phyloP scores from a whole-genome alignment of 2,113 vertebrate species.

The Tachycineta bicolor region DNA sequence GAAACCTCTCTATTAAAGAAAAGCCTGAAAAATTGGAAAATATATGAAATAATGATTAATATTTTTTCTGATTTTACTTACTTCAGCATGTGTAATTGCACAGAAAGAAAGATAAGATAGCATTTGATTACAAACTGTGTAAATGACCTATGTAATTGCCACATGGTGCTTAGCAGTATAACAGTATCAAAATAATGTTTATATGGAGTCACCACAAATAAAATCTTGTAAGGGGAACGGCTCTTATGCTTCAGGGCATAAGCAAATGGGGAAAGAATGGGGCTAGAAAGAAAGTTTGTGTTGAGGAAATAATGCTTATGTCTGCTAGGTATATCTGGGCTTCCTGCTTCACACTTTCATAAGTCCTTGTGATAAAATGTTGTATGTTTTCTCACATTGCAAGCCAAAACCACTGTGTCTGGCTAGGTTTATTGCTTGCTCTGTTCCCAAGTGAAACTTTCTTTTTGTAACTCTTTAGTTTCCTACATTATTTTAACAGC shows the following conservation, averaged over 20 bases:
- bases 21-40: background rate
- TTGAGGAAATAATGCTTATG: slow-evolving; percentile 1
- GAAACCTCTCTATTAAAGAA: background rate
- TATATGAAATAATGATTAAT: background rate
- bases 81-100: background rate
- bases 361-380: slow-evolving; percentile 23
- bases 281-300: background rate
- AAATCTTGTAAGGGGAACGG: background rate
- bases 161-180: background rate
- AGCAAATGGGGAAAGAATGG: slow-evolving; percentile 25
- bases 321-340: slow-evolving; percentile 13
- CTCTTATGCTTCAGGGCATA: slow-evolving; percentile 19
- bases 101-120: background rate
- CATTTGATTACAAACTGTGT: background rate
- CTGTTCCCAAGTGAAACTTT: slow-evolving; percentile 35
- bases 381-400: slow-evolving; percentile 6
- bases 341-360: slow-evolving; percentile 56
- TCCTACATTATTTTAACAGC: slow-evolving; percentile 12
- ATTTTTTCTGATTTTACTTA: background rate
- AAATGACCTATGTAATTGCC: background rate
- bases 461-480: slow-evolving; percentile 31
- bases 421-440: slow-evolving; percentile 34
- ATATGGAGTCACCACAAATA: background rate
- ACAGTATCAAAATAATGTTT: background rate
- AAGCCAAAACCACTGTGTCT: slow-evolving; percentile 12